phyloP scores from a whole-genome alignment of 1,140 invertebrate species.

The Cardiocondyla obscurior region DNA sequence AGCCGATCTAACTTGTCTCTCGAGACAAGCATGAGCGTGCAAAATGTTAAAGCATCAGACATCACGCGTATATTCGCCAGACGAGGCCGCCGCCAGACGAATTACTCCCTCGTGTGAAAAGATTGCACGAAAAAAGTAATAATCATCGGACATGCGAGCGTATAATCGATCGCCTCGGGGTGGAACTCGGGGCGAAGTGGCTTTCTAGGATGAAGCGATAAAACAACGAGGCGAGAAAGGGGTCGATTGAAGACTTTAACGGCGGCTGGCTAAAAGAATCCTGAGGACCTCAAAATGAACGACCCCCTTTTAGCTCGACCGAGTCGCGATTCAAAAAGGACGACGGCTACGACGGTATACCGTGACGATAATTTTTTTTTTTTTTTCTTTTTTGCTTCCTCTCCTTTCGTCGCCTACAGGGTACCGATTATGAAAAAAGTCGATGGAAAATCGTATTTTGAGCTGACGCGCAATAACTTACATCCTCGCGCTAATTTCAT shows the following conservation, averaged over 20 bases:
- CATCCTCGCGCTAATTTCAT: slow-evolving; percentile 29
- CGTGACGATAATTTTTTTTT: background rate
- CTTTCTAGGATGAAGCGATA: slow-evolving; percentile 46
- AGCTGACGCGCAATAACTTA: slow-evolving; percentile 28
- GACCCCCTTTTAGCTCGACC: background rate
- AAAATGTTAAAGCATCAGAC: slow-evolving; percentile 22
- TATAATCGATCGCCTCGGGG: slow-evolving; percentile 49
- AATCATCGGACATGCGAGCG: slow-evolving; percentile 49
- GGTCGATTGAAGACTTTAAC: background rate
- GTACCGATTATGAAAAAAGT: background rate
- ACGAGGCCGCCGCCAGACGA: slow-evolving; percentile 23
- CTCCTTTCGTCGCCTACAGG: background rate
- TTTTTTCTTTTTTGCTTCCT: background rate
- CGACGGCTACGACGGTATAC: background rate
- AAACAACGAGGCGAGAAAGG: slow-evolving; percentile 21
- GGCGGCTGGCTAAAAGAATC: background rate
- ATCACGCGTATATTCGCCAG: background rate
- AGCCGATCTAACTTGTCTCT: background rate
- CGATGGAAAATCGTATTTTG: background rate
- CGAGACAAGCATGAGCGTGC: slow-evolving; percentile 3
- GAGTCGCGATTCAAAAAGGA: slow-evolving; percentile 5
- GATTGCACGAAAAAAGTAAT: slow-evolving; percentile 43
- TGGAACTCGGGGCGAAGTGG: slow-evolving; percentile 35
- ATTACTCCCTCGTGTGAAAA: slow-evolving; percentile 35
- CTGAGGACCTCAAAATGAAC: slow-evolving; percentile 15